Evolutionary conservation across 53 echinoderm and acorn worm species (phyloP).

Genomic region (Holothuria scabra): DNA sequence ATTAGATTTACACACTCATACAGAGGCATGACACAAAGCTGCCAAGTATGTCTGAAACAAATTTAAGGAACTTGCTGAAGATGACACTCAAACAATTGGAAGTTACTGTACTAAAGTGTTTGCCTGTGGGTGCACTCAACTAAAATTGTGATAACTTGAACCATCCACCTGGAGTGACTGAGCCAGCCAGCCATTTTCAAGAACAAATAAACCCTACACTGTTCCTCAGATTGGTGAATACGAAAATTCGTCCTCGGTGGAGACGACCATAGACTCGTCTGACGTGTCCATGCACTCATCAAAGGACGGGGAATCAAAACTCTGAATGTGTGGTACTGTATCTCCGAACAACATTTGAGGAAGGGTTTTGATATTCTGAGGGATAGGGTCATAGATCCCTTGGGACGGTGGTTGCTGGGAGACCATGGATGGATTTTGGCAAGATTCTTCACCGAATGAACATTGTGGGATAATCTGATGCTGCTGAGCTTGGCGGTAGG

Average conservation of each 20-base stretch:
- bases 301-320: conserved; percentile 55
- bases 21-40: too few relatives aligned
- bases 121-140: too few relatives aligned
- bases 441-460: conserved; percentile 71
- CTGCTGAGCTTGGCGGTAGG: conserved; percentile 95
- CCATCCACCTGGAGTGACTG: conserved; percentile 1
- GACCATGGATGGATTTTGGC: conserved; percentile 20
- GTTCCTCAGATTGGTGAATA: conserved; percentile 71
- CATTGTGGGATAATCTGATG: conserved; percentile 94
- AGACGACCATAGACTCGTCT: conserved; percentile 58
- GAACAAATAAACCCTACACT: background rate
- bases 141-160: too few relatives aligned
- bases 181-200: conserved; percentile 33
- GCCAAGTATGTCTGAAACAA: too few relatives aligned
- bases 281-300: conserved; percentile 96
- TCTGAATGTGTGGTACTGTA: conserved; percentile 35
- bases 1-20: too few relatives aligned
- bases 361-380: background rate
- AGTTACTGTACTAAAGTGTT: too few relatives aligned
- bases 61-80: too few relatives aligned
- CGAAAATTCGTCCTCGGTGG: conserved; percentile 66
- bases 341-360: conserved; percentile 17
- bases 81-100: too few relatives aligned
- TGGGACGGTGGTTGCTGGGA: conserved; percentile 1
- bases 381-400: background rate